Conservation (phyloP, 2,113 vertebrate species). For the Chauna torquata region DNA sequence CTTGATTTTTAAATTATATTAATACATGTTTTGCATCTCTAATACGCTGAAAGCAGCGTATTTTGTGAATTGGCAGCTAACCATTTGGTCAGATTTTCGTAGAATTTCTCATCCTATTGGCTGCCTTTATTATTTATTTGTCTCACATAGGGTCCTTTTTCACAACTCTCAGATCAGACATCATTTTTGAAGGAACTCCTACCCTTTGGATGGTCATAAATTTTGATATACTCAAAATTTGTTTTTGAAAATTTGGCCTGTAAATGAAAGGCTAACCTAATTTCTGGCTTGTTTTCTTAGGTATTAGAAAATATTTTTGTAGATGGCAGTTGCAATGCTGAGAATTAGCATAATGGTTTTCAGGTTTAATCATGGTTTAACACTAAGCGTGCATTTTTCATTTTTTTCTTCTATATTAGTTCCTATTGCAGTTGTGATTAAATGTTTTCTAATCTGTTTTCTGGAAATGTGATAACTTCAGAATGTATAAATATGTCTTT, state of each 20-base stretch:
- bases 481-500: neutral
- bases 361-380: neutral
- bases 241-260: neutral
- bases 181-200: neutral
- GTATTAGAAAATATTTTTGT: neutral
- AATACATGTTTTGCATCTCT: neutral
- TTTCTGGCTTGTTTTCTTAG: neutral
- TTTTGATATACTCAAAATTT: neutral
- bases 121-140: neutral
- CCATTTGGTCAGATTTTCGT: neutral
- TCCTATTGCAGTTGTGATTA: neutral
- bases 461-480: neutral
- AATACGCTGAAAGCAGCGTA: neutral
- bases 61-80: neutral
- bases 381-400: neutral
- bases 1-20: neutral
- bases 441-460: neutral
- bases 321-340: neutral
- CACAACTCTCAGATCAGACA: neutral
- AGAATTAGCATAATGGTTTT: neutral
- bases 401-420: neutral
- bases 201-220: neutral
- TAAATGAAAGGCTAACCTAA: neutral
- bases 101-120: neutral
- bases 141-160: neutral